A percentile compares a stretch with the other conserved stretches of the same genome.
phyloP scores from a whole-genome alignment of 2,888 invertebrate species.

The Eulithis prunata region DNA sequence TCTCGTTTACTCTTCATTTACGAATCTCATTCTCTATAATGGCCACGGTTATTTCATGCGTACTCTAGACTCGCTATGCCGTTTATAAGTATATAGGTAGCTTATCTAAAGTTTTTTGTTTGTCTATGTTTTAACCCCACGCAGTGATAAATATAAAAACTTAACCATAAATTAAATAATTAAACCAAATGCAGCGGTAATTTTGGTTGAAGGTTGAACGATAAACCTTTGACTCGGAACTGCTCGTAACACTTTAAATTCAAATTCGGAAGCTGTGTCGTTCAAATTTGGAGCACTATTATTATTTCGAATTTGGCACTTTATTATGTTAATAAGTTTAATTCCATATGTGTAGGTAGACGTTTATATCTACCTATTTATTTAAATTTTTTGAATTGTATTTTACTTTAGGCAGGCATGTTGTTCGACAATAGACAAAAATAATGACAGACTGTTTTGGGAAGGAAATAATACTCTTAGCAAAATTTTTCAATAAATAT shows the following conservation, averaged over 20 bases:
- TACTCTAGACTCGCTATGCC: neutral
- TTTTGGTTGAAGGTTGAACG: constrained; percentile 18
- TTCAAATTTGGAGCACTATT: constrained; percentile 6
- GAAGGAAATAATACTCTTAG: too few relatives aligned
- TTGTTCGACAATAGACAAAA: too few relatives aligned
- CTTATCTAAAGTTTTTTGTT: neutral
- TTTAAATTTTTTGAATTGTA: too few relatives aligned
- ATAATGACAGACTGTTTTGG: too few relatives aligned
- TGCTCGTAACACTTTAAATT: constrained; percentile 8
- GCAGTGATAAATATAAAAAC: constrained; percentile 27
- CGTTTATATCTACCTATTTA: too few relatives aligned
- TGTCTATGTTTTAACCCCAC: constrained; percentile 16
- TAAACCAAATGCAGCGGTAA: constrained; percentile 1
- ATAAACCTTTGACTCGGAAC: constrained; percentile 23
- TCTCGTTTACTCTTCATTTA: too few relatives aligned
- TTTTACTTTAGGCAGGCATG: too few relatives aligned
- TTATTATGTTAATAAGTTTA: neutral
- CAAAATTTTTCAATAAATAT: too few relatives aligned
- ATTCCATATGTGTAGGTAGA: neutral
- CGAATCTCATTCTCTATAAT: too few relatives aligned
- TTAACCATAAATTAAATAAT: constrained; percentile 17
- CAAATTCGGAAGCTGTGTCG: constrained; percentile 27
- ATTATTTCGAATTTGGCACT: constrained; percentile 12
- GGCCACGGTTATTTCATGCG: too few relatives aligned
- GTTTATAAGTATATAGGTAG: neutral